These are phyloP conservation scores for Delphinus delphis DNA, from an alignment of 2,113 vertebrate genomes.

Conservation along the genomic window DNA sequence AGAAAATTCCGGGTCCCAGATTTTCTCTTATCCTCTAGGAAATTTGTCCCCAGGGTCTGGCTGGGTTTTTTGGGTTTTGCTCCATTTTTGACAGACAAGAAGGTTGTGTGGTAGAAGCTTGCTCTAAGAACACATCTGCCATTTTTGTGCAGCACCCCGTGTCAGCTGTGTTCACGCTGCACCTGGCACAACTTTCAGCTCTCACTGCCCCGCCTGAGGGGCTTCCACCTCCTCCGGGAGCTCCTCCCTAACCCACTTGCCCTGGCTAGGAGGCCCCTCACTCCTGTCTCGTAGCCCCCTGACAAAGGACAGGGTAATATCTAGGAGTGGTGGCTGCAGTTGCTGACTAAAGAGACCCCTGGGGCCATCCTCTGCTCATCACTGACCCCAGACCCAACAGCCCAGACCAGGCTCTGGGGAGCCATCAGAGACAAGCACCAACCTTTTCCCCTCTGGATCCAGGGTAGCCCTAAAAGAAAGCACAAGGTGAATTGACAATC, in stretches of 20 bases:
- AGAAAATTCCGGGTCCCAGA: not conserved
- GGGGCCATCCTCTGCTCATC: not conserved
- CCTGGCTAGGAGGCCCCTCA: not conserved
- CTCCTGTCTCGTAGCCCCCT: not conserved
- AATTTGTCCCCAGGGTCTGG: not conserved
- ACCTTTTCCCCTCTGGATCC: slow-evolving; percentile 99
- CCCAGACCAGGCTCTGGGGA: not conserved
- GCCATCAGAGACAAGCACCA: slow-evolving; percentile 70
- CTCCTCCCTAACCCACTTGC: not conserved
- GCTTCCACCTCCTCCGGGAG: not conserved
- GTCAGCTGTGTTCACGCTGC: no score
- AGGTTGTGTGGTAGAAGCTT: not conserved
- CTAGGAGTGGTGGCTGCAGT: not conserved
- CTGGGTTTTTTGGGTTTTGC: not conserved
- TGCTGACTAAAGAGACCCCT: not conserved
- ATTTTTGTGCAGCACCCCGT: not conserved
- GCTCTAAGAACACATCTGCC: not conserved
- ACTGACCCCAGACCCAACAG: not conserved
- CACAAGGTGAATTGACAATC: slow-evolving; percentile 63
- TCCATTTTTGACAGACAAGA: not conserved
- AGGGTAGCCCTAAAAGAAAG: slow-evolving; percentile 91
- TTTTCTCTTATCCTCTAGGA: not conserved
- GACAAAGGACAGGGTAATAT: not conserved
- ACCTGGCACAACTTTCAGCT: not conserved
- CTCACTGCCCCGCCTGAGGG: not conserved